Evolutionary conservation across 2,888 invertebrate species (phyloP).

Genomic region (Emmelina monodactyla): DNA sequence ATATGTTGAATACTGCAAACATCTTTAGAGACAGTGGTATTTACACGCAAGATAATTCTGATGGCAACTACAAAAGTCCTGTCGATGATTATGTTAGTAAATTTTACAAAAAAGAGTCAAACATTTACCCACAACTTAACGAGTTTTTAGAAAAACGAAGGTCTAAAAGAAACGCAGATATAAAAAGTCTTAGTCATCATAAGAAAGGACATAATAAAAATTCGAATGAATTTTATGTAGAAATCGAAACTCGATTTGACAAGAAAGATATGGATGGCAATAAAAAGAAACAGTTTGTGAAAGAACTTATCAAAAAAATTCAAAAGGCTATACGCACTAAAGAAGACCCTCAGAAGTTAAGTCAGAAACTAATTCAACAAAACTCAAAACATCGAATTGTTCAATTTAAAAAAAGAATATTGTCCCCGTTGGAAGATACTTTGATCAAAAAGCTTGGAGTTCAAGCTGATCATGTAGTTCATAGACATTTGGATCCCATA

Average conservation of each 20-base stretch:
- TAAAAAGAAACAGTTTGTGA: constrained; percentile 41
- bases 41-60: background rate
- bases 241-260: constrained; percentile 55
- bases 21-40: no score
- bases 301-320: constrained; percentile 41
- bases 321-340: constrained; percentile 39
- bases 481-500: constrained; percentile 34
- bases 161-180: background rate
- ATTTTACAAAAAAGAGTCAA: background rate
- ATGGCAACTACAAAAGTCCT: constrained; percentile 3
- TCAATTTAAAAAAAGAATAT: constrained; percentile 36
- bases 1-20: background rate
- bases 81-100: background rate
- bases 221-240: constrained; percentile 39
- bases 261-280: constrained; percentile 42
- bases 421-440: constrained; percentile 28
- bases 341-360: constrained; percentile 17
- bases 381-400: constrained; percentile 7
- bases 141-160: background rate
- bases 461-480: constrained; percentile 16
- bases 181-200: background rate
- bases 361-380: constrained; percentile 19
- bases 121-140: background rate
- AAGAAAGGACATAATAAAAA: background rate
- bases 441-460: background rate